These are phyloP conservation scores for Sylvicola cinctus DNA, from an alignment of 2,888 invertebrate species.

Conservation along the genomic window DNA sequence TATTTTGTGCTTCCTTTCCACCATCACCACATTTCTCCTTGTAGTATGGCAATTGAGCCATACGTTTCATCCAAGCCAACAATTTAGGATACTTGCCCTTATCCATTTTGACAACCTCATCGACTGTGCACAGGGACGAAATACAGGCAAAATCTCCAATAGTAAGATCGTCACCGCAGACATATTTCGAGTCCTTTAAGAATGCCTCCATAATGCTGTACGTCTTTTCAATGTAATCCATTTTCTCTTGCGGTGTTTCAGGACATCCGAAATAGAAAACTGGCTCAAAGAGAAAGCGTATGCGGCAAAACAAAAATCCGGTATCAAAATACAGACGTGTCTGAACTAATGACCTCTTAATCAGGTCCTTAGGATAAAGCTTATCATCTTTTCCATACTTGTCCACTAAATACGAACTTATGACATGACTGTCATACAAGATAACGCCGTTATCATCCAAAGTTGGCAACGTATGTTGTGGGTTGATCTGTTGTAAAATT, in stretches of 20 bases:
- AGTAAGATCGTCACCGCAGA: constrained; percentile 26
- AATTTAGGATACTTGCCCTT: constrained; percentile 27
- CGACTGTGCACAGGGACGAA: constrained; percentile 26
- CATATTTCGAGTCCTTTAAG: constrained; percentile 22
- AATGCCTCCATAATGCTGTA: constrained; percentile 27
- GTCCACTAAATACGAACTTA: constrained; percentile 35
- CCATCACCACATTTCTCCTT: constrained; percentile 24
- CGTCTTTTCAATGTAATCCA: constrained; percentile 27
- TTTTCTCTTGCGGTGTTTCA: constrained; percentile 27
- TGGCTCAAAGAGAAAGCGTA: constrained; percentile 21
- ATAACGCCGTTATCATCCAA: constrained; percentile 32
- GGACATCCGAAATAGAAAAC: constrained; percentile 24
- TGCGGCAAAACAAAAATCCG: constrained; percentile 21
- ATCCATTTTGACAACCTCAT: constrained; percentile 26
- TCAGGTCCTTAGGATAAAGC: constrained; percentile 25
- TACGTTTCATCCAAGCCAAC: constrained; percentile 24
- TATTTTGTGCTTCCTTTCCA: too few species aligned
- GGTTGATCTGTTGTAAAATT: constrained; percentile 31
- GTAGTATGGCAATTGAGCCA: constrained; percentile 25
- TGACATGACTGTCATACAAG: constrained; percentile 44
- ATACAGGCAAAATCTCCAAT: constrained; percentile 29
- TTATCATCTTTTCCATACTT: constrained; percentile 32
- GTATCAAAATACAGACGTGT: constrained; percentile 22
- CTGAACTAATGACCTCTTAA: constrained; percentile 18
- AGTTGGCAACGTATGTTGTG: constrained; percentile 40